Evolutionary conservation across 2,888 invertebrate species (phyloP), one percentile per base, ranked within the genome.

Genomic region (Arge pagana): DNA sequence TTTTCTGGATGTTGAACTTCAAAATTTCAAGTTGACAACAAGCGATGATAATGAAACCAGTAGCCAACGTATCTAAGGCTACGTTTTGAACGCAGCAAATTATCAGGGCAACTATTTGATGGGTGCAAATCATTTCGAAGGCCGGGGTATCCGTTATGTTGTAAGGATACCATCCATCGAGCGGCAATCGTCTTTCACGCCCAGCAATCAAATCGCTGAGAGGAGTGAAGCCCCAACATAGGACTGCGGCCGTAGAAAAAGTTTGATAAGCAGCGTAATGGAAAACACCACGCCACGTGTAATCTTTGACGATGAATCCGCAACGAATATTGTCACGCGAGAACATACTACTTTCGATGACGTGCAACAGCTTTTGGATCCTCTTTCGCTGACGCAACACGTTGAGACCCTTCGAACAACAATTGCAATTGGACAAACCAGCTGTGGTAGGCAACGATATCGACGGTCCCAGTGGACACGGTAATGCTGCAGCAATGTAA

Each of bases 91-190:
- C 50, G 19, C 67, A 71, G 6, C 58, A 59, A 11, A 64, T 48
- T 36, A 62, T 35, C 11, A 58, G 26, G 0, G 63, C 64, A 3
- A 68, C 2, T 0, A 54, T 51, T 45, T 68, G 69, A 53, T 69
- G 62, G 0, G 33, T 40, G 13, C 59, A 62, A 13, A 64, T 65
- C 1, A 71, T 56, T 50, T 67, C 64, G 15, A 64, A 71, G 5
- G 59, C 60, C 3, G 70, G 68, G 6, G 62, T 54, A 3, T 42
- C 33, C 2, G 59, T 59, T 2, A 55, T 50, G 37, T 71, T 62
- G 33, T 60, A 68, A 3, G 70, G 69, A 24, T 68, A 69, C 70
- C 67, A 71, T 21, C 66, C 69, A 10, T 60, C 63, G 39, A 65
- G 54, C 0, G 67, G 65, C 18, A 69, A 48, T 2, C 54, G 56